Evolutionary conservation across 1,140 invertebrate genomes (phyloP).

Genomic region (Euura saliciscinereae): DNA sequence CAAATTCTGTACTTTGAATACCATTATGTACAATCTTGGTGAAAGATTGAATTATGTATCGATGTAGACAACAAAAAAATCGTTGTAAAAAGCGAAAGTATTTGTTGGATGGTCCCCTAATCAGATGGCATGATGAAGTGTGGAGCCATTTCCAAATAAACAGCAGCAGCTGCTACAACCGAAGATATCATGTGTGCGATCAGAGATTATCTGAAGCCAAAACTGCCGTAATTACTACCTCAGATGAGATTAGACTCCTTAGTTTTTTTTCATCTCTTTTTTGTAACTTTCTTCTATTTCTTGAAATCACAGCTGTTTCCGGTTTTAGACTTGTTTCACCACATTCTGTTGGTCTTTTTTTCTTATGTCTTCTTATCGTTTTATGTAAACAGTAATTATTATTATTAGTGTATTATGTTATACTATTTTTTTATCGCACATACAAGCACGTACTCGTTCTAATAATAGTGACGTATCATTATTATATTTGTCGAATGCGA

Average conservation of each 20-base stretch:
- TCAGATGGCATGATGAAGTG: neutral
- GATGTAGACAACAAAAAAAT: no score
- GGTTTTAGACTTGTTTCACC: neutral
- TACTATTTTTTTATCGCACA: no score
- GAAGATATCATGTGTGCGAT: neutral
- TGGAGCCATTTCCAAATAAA: neutral
- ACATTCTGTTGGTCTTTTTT: neutral
- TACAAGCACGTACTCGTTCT: no score
- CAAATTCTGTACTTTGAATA: no score
- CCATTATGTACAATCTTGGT: no score
- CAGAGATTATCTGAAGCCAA: neutral
- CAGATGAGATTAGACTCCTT: neutral
- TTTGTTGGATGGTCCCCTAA: no score
- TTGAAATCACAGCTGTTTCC: neutral
- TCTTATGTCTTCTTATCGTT: neutral
- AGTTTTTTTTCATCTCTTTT: neutral
- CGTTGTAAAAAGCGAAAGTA: no score
- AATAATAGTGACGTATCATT: no score
- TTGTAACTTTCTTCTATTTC: neutral
- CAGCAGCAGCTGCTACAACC: neutral
- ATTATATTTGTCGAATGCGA: no score
- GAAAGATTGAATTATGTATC: no score
- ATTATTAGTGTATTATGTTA: no score
- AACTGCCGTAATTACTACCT: neutral
- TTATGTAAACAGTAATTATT: no score